A percentile compares a stretch with the other conserved stretches of the same genome.
These are phyloP conservation scores for Ectemnius continuus DNA, from an alignment of 2,888 invertebrate species.

Conservation along the genomic window DNA sequence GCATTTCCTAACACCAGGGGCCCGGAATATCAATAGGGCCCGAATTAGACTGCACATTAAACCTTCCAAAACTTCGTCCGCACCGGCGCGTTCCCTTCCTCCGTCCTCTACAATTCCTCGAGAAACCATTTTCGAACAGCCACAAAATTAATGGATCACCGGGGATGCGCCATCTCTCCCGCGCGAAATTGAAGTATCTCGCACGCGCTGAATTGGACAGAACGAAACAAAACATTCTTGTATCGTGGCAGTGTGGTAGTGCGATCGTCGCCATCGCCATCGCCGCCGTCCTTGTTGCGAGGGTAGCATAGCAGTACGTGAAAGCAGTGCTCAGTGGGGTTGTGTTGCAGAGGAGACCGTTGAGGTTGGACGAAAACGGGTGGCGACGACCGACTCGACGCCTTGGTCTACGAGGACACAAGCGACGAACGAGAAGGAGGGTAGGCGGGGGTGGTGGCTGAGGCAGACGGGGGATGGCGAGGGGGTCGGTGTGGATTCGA, in stretches of 20 bases:
- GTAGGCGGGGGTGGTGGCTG: slow-evolving; percentile 33
- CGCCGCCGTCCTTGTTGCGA: slow-evolving; percentile 55
- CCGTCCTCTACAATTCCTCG: too few species aligned
- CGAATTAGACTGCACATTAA: background rate
- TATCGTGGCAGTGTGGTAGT: too few species aligned
- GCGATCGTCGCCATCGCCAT: slow-evolving; percentile 26
- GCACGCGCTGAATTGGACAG: too few species aligned
- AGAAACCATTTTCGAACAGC: too few species aligned
- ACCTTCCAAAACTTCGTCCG: too few species aligned
- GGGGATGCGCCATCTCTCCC: too few species aligned
- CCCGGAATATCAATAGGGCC: background rate
- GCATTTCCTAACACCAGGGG: too few species aligned
- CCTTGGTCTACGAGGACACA: slow-evolving; percentile 47
- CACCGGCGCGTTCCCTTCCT: too few species aligned
- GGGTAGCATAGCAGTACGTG: slow-evolving; percentile 43
- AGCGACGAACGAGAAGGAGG: slow-evolving; percentile 26
- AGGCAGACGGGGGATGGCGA: slow-evolving; percentile 8
- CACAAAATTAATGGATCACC: too few species aligned
- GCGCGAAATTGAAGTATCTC: too few species aligned
- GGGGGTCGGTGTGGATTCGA: slow-evolving; percentile 71
- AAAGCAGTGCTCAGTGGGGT: slow-evolving; percentile 23
- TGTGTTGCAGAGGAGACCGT: slow-evolving; percentile 27
- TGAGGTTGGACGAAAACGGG: slow-evolving; percentile 60
- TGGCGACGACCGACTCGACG: slow-evolving; percentile 36
- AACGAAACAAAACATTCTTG: too few species aligned